Percentiles rank a stretch among this genome's conserved stretches.
Evolutionary conservation across 2,888 invertebrate genomes (phyloP).

Genomic region (Atherix ibis): DNA sequence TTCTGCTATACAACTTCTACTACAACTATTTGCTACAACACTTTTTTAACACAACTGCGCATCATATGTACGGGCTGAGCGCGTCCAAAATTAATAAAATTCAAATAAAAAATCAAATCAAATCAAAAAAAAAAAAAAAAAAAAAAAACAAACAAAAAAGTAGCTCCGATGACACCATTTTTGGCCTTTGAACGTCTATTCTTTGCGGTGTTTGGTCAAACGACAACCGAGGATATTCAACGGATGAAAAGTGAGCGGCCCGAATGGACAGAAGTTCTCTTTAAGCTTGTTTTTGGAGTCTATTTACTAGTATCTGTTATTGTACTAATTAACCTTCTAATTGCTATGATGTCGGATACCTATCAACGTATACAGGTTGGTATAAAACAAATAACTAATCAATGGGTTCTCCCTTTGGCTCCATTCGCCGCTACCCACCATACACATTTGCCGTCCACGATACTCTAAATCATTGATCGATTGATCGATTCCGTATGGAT

Average conservation of each 20-base stretch:
- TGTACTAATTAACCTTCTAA: conserved; percentile 95
- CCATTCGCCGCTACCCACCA: conserved; percentile 5
- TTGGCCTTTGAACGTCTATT: conserved; percentile 94
- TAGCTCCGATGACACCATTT: conserved; percentile 59
- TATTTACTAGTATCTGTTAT: conserved; percentile 97
- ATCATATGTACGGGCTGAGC: too few relatives aligned
- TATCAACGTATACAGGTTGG: conserved; percentile 97
- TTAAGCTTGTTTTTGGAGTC: conserved; percentile 86
- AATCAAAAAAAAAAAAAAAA: conserved; percentile 5
- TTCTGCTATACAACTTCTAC: too few relatives aligned
- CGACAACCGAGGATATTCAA: conserved; percentile 69
- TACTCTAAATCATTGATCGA: too few relatives aligned
- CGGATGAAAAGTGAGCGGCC: conserved; percentile 54
- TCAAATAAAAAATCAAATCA: background rate
- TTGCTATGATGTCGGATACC: conserved; percentile 99
- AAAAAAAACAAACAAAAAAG: background rate
- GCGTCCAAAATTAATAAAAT: background rate
- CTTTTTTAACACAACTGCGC: too few relatives aligned
- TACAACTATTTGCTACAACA: too few relatives aligned
- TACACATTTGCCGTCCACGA: conserved; percentile 5
- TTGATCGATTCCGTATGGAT: background rate
- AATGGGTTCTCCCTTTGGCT: conserved; percentile 9
- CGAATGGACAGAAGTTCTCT: conserved; percentile 69
- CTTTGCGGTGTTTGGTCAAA: conserved; percentile 95
- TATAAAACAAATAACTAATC: conserved; percentile 23